Evolutionary conservation across 2,888 invertebrate species (phyloP).

Genomic region (Strigamia transsilvanica): DNA sequence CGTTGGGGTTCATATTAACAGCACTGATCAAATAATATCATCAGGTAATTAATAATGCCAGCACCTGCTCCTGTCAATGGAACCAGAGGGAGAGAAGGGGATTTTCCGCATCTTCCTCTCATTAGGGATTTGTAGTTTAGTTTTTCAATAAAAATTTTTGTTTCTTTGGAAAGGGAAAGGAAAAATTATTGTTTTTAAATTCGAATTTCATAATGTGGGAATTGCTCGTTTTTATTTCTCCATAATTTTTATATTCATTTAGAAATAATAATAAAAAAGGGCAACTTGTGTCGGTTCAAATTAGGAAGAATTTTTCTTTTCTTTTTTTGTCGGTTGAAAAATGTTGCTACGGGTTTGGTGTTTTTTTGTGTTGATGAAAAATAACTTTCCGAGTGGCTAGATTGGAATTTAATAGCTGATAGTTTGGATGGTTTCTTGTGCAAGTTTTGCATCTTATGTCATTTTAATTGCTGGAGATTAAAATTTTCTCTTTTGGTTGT

Average conservation of each 20-base stretch:
- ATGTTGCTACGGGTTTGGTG: neutral
- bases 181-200: neutral
- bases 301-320: neutral
- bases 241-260: neutral
- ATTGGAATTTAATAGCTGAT: slow-evolving; percentile 46
- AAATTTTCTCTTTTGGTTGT: neutral
- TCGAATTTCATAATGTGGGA: neutral
- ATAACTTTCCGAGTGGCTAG: slow-evolving; percentile 16
- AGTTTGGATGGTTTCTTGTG: slow-evolving; percentile 1
- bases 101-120: slow-evolving; percentile 26
- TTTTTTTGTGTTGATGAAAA: slow-evolving; percentile 20
- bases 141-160: slow-evolving; percentile 1
- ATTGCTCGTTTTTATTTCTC: slow-evolving; percentile 3
- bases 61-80: slow-evolving; percentile 48
- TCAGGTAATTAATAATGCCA: slow-evolving; percentile 47
- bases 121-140: slow-evolving; percentile 21
- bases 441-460: slow-evolving; percentile 21
- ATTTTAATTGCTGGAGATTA: slow-evolving; percentile 48
- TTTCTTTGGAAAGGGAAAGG: neutral
- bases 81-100: neutral
- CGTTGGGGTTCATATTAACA: neutral
- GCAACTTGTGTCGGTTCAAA: slow-evolving; percentile 11
- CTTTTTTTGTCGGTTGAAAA: neutral
- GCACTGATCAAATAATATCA: slow-evolving; percentile 35
- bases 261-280: neutral